Evolutionary conservation across 2,113 vertebrate species (phyloP).

Genomic region (Oreochromis spilurus): DNA sequence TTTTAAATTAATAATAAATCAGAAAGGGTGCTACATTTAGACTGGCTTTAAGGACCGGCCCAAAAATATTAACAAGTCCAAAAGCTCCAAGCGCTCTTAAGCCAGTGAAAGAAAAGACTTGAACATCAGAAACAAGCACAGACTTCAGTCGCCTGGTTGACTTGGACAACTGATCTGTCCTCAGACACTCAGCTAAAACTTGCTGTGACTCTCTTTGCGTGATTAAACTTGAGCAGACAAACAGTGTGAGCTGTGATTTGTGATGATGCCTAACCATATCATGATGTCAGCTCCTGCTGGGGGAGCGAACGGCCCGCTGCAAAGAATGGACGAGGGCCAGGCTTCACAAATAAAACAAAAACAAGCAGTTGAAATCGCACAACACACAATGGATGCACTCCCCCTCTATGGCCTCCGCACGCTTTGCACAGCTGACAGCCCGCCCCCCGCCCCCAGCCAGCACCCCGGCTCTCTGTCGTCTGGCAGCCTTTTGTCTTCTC

Average conservation of each 20-base stretch:
- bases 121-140: not conserved
- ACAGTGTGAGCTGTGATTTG: not conserved
- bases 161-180: not conserved
- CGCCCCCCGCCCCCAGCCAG: not conserved
- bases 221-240: conserved; percentile 15
- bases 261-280: not conserved
- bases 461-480: not conserved
- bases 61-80: not conserved
- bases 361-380: conserved; percentile 54
- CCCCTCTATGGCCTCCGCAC: not conserved
- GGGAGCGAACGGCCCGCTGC: conserved; percentile 8
- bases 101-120: not conserved
- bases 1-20: not conserved
- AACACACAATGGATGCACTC: conserved; percentile 39
- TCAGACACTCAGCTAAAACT: not conserved
- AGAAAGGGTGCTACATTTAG: not conserved
- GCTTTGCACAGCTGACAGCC: conserved; percentile 34
- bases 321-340: conserved; percentile 23
- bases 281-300: conserved; percentile 14
- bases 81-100: not conserved
- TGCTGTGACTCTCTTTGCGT: not conserved
- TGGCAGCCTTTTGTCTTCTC: conserved; percentile 12
- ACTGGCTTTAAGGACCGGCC: not conserved
- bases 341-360: conserved; percentile 38
- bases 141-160: not conserved